Evolutionary conservation across 2,888 invertebrate genomes (phyloP), one percentile per base, ranked within the genome.

Genomic region (Clanis bilineata): DNA sequence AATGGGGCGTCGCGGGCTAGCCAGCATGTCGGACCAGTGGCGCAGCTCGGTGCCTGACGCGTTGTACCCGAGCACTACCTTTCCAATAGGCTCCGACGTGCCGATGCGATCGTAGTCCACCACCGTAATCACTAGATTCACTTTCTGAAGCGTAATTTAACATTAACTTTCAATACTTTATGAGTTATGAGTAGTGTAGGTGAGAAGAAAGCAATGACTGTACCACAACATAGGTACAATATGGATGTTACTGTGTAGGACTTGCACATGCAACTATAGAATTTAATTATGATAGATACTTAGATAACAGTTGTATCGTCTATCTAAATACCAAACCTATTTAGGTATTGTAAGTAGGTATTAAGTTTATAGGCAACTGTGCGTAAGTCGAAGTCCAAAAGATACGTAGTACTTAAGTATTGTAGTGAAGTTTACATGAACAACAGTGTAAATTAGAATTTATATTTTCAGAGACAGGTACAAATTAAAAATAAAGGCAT

Each of bases 31-130:
- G 69, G 99, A 99, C 99, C 99, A 99, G 93, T 99, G 99, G 77
- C 99, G 97, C 68, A 99, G 93, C 91, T 99, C 99, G 38, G 99
- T 99, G 71, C 99, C 99, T 66, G 97, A 97, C 77, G 98, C 98
- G 93, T 98, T 98, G 93, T 98, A 98, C 59, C 99, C 99, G 76
- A 99, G 94, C 70, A 99, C 95, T 72, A 98, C 98, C 93, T 98
- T 97, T 71, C 99, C 99, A 85, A 99, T 99, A 57, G 99, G 99
- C 92, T 99, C 99, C 79, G 99, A 99, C 62, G 99, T 99, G 70
- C 99, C 99, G 92, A 99, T 99, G 89, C 99, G 97, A 94, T 99
- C 99, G 93, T 99, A 99, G 93, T 99, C 99, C 91, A 99, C 99
- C 85, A 99, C 99, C 66, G 99, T 99, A 82, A 99, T 96, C 91